These are phyloP conservation scores for Cyrtonyx montezumae DNA, from an alignment of 2,113 vertebrate species.

Conservation along the genomic window DNA sequence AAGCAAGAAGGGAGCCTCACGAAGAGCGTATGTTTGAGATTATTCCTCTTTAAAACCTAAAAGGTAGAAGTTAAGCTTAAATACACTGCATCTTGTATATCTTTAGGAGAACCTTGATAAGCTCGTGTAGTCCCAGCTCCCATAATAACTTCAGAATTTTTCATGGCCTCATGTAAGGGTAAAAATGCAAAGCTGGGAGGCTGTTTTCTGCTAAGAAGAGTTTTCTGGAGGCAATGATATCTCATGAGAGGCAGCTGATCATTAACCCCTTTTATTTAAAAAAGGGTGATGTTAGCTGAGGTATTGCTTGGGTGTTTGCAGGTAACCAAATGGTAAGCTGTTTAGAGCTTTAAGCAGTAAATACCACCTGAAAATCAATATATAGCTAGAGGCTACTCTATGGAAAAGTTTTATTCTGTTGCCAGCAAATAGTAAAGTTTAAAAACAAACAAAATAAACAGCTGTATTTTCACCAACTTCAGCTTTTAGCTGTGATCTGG, in stretches of 20 bases:
- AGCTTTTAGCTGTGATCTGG: not conserved
- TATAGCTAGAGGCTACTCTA: not conserved
- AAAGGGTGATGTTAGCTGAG: not conserved
- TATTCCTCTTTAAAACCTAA: not conserved
- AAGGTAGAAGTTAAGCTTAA: not conserved
- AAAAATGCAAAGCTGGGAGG: not conserved
- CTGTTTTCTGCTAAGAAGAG: not conserved
- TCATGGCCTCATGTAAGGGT: not conserved
- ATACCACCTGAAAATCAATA: not conserved
- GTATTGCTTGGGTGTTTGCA: not conserved
- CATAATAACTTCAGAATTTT: not conserved
- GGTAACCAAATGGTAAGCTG: not conserved
- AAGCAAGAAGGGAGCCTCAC: not conserved
- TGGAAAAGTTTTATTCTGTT: not conserved
- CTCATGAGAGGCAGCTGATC: not conserved
- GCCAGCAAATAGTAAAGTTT: not conserved
- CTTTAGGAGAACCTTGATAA: not conserved
- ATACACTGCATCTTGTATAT: not conserved
- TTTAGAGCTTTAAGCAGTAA: not conserved
- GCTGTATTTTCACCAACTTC: not conserved
- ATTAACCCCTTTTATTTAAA: not conserved
- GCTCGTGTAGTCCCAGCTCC: not conserved
- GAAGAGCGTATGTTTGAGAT: not conserved
- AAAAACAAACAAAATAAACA: not conserved
- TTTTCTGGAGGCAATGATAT: not conserved